Evolutionary conservation across 1,140 invertebrate genomes (phyloP).

Genomic region (Diachasmimorpha longicaudata): DNA sequence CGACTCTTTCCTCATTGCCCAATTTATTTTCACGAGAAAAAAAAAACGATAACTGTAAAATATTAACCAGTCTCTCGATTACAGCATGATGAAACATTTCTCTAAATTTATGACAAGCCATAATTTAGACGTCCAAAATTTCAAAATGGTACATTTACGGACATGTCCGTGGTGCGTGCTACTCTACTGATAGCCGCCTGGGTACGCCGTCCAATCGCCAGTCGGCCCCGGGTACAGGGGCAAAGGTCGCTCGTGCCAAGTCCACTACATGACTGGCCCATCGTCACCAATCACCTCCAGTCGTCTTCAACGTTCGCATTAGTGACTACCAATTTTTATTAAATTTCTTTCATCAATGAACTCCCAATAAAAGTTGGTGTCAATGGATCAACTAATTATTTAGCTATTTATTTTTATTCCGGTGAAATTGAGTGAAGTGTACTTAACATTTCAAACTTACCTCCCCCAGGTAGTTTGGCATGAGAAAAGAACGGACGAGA

Average conservation of each 20-base stretch:
- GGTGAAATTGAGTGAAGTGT: not conserved
- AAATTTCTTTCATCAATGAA: not conserved
- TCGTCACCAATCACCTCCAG: constrained; percentile 49
- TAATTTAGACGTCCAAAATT: not conserved
- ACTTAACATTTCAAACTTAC: not conserved
- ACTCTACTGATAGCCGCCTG: constrained; percentile 45
- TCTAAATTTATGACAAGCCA: not conserved
- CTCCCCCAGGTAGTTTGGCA: not conserved
- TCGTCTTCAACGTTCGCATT: constrained; percentile 43
- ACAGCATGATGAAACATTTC: not conserved
- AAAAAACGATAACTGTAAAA: not conserved
- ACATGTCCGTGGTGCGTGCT: constrained; percentile 55
- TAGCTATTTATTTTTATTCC: not conserved
- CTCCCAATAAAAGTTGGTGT: not conserved
- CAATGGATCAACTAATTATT: not conserved
- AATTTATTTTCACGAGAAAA: not conserved
- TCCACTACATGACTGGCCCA: constrained; percentile 49
- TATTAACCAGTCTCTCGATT: too few species aligned
- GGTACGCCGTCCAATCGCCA: constrained; percentile 47
- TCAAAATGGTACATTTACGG: not conserved
- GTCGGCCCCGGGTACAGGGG: constrained; percentile 43
- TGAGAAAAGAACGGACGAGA: constrained; percentile 5
- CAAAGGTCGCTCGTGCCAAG: constrained; percentile 52
- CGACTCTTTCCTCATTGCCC: too few species aligned
- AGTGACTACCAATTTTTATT: constrained; percentile 23